These are phyloP conservation scores for Doris montereyensis DNA, from an alignment of 2,888 invertebrate species.

Conservation along the genomic window DNA sequence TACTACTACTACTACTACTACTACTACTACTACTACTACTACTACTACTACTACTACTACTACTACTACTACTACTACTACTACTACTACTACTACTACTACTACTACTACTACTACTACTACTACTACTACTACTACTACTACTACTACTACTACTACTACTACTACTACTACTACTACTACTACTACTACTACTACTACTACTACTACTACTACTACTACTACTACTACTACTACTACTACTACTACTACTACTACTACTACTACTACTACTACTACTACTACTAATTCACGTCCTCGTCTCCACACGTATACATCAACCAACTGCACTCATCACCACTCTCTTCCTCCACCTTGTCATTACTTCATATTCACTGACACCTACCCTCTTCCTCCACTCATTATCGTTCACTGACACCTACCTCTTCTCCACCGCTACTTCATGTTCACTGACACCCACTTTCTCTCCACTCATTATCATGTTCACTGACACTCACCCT, in stretches of 20 bases:
- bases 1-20: constrained; percentile 7
- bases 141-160: background rate
- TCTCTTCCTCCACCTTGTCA: background rate
- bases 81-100: background rate
- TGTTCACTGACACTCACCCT: background rate
- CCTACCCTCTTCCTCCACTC: background rate
- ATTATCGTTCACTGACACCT: background rate
- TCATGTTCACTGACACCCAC: background rate
- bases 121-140: background rate
- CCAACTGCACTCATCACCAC: background rate
- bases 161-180: background rate
- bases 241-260: background rate
- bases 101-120: background rate
- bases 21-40: constrained; percentile 20
- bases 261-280: background rate
- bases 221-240: background rate
- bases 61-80: constrained; percentile 17
- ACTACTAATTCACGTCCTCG: too few species aligned
- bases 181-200: background rate
- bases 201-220: background rate
- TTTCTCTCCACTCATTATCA: background rate
- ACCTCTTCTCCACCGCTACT: background rate
- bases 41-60: constrained; percentile 20
- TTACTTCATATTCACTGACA: background rate
- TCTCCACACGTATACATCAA: background rate